Base-by-base conservation (phyloP, 2,113 vertebrate species). In the Serinus canaria region DNA sequence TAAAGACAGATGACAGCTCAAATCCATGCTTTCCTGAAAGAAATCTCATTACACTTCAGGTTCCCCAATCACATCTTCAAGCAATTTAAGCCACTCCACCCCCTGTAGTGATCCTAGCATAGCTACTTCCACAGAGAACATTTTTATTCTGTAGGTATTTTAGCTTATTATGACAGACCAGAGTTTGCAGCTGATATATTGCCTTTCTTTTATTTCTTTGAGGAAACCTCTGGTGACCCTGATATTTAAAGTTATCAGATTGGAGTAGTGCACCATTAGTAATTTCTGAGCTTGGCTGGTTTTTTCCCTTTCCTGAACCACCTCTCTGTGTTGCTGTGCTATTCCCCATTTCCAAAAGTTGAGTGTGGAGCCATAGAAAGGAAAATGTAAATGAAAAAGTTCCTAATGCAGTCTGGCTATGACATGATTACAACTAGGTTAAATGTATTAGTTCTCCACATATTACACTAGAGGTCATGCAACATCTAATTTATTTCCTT, bases 401-500 rank as follows among this genome's bases (percentile, higher is more conserved):
- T 95, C 83, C 83, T 95, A 89, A 95, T 84, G 74, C 78, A 87
- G 89, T 60, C 80, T 64, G 56, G 82, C 52, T 84, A 90, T 83
- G 90, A 74, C 72, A 89, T 39, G 74, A 95, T 94, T 96, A 89
- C 95, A 95, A 81, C 92, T 79, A 92, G 52, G 94, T 94, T 92
- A 72, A 95, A 96, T 89, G 88, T 83, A 95, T 90, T 92, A 95
- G 68, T 93, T 89, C 93, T 93, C 70, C 62, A 83, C 87, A 70
- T 92, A 96, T 89, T 96, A 88, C 56, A 60, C 77, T 92, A 94
- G 92, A 96, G 91, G 92, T 97, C 94, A 94, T 56, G 64, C 56
- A 95, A 88, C 91, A 90, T 86, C 76, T 96, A 88, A 95, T 96
- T 73, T 91, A 95, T 96, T 96, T 90, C 89, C 81, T 79, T 79